These are phyloP conservation scores for Tokudaia muenninki DNA, from an alignment of 2,797 vertebrate genomes.

Conservation along the genomic window DNA sequence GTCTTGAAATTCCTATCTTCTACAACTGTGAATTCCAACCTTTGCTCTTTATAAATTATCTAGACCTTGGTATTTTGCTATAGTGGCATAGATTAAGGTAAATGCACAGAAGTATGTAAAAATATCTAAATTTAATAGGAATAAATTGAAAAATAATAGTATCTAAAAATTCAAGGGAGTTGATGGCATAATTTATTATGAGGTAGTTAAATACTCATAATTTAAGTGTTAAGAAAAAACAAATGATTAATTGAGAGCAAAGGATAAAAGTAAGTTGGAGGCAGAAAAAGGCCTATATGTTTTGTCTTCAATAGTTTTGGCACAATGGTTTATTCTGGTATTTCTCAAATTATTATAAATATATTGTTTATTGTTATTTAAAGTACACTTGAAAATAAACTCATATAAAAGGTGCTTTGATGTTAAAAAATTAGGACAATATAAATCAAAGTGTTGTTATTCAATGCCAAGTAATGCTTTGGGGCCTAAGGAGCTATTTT, in stretches of 20 bases:
- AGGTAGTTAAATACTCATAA: slow-evolving; percentile 46
- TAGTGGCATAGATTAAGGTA: not conserved
- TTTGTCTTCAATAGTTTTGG: slow-evolving; percentile 47
- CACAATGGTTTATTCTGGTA: not conserved
- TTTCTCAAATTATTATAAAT: slow-evolving; percentile 60
- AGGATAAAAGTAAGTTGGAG: not conserved
- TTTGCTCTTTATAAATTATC: not conserved
- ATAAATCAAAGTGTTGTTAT: slow-evolving; percentile 67
- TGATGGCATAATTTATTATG: not conserved
- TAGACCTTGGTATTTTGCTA: not conserved
- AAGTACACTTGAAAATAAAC: slow-evolving; percentile 24
- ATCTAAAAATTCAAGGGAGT: not conserved
- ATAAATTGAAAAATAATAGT: slow-evolving; percentile 24
- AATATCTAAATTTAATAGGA: not conserved
- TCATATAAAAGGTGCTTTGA: slow-evolving; percentile 29
- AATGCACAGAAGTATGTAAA: not conserved
- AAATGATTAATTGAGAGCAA: slow-evolving; percentile 39
- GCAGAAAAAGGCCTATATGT: not conserved
- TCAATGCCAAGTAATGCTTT: slow-evolving; percentile 14
- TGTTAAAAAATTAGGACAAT: slow-evolving; percentile 57
- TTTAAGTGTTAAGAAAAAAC: not conserved
- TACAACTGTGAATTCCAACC: not conserved
- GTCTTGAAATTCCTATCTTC: not conserved
- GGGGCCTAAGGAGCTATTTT: slow-evolving; percentile 62
- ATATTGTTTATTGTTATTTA: slow-evolving; percentile 51